These are phyloP conservation scores for Mimumesa dahlbomi DNA, from an alignment of 2,888 invertebrate species.

Conservation along the genomic window DNA sequence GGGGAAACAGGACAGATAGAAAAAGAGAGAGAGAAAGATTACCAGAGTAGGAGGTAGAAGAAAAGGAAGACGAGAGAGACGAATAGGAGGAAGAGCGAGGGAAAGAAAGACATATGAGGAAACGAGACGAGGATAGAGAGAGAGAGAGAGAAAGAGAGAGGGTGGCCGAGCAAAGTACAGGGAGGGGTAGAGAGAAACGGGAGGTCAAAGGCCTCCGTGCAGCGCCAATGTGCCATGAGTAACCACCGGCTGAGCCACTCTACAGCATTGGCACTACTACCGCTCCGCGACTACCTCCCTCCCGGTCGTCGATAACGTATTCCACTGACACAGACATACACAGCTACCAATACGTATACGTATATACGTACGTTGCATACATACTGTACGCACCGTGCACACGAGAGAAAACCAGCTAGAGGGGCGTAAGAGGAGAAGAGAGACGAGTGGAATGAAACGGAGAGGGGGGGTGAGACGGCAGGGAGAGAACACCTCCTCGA, in stretches of 20 bases:
- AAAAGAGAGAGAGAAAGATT: conserved; percentile 28
- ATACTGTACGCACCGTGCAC: conserved; percentile 37
- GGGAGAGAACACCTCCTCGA: conserved; percentile 31
- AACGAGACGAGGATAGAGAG: conserved; percentile 45
- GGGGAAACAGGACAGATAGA: conserved; percentile 33
- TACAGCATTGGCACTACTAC: conserved; percentile 51
- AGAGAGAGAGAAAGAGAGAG: conserved; percentile 29
- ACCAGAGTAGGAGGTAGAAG: conserved; percentile 34
- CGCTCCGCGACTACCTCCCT: conserved; percentile 12
- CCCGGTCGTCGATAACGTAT: conserved; percentile 66
- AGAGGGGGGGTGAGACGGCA: conserved; percentile 1
- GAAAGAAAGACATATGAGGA: conserved; percentile 45
- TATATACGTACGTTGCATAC: too few relatives aligned
- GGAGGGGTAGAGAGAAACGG: conserved; percentile 55
- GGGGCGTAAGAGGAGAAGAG: conserved; percentile 4
- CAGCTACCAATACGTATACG: too few relatives aligned
- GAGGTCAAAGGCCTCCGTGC: conserved; percentile 78
- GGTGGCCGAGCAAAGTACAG: conserved; percentile 31
- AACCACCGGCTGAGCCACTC: conserved; percentile 68
- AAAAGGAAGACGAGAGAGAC: conserved; percentile 8
- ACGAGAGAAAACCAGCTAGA: conserved; percentile 11
- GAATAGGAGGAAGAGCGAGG: conserved; percentile 24
- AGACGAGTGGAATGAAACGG: conserved; percentile 1
- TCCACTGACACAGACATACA: conserved; percentile 59
- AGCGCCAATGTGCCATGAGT: conserved; percentile 70